Evolutionary conservation across 1,140 invertebrate species (phyloP).

Genomic region (Daktulosphaira vitifoliae): DNA sequence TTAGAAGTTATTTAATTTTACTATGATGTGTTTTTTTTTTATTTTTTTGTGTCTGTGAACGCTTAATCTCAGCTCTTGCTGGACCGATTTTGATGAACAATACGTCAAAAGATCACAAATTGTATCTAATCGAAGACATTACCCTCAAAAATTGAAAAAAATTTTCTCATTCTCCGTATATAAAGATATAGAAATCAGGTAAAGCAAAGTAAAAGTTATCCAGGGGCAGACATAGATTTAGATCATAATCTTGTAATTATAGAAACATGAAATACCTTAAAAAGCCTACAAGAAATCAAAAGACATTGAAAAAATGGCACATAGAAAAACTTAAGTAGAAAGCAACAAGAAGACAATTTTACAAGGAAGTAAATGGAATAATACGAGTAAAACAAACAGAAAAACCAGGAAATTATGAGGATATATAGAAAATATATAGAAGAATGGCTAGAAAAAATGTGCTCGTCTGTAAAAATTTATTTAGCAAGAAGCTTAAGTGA

Average conservation of each 20-base stretch:
- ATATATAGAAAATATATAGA: not conserved
- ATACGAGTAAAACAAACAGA: conserved; percentile 4
- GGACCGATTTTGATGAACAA: too few relatives aligned
- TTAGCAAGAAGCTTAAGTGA: not conserved
- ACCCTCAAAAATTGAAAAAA: too few relatives aligned
- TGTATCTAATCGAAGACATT: too few relatives aligned
- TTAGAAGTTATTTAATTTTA: too few relatives aligned
- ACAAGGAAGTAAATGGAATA: conserved; percentile 21
- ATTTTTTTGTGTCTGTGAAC: too few relatives aligned
- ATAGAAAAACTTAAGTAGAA: conserved; percentile 9
- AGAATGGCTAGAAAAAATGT: not conserved
- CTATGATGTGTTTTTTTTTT: too few relatives aligned
- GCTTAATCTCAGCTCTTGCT: too few relatives aligned
- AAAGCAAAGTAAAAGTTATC: conserved; percentile 17
- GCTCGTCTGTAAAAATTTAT: not conserved
- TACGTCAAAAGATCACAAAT: too few relatives aligned
- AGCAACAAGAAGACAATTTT: conserved; percentile 28
- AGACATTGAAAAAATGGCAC: conserved; percentile 30
- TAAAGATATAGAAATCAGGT: conserved; percentile 23
- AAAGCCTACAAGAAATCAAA: conserved; percentile 10
- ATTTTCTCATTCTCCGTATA: too few relatives aligned
- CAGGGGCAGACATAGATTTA: conserved; percentile 7
- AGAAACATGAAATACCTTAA: conserved; percentile 10
- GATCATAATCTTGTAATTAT: conserved; percentile 17
- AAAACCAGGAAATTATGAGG: not conserved